Evolutionary conservation across 2,113 vertebrate species (phyloP), one percentile per base, ranked within the genome.

Genomic region (Phocoena sinus): DNA sequence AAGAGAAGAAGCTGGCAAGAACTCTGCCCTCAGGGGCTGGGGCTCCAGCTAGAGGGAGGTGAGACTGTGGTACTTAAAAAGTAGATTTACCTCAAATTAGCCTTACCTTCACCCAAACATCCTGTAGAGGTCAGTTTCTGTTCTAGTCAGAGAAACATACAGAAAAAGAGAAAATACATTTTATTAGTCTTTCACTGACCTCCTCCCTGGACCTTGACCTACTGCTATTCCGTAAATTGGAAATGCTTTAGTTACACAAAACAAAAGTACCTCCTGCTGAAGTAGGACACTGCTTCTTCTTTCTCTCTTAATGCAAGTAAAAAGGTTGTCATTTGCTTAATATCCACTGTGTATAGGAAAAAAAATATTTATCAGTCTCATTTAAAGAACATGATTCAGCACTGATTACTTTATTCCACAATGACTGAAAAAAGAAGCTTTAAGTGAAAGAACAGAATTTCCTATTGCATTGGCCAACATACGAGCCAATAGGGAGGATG

Each of bases 201-300:
- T 90, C 47, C 58, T 90, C 70, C 63, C 38, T 92, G 70, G 76
- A n/a, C 8, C 17, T n/a, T 81, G 33, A 84, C 65, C 81, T 80
- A 47, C 21, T 8, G 6, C 33, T 84, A 60, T 88, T 85, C 53
- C 28, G 71, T 81, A 96, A 92, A 88, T 15, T 33, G 6, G n/a
- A 95, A 96, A 80, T 92, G 25, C 62, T 63, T 83, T 89, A 44
- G 53, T 73, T 91, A 92, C 26, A 12, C 53, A 92, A 91, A 91
- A 91, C 28, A 91, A 83, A 88, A 96, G 70, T 25, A 79, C 26
- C n/a, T 96, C 84, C 76, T 68, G 44, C 47, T 81, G 58, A 88
- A 81, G 60, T 53, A 83, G 21, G 44, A 65, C 25, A 90, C 31
- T 92, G 26, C 58, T 82, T 84, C 47, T 23, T 89, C 85, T 91